Base-by-base conservation (phyloP, 2,888 invertebrate genomes). In the Gerris lacustris region DNA sequence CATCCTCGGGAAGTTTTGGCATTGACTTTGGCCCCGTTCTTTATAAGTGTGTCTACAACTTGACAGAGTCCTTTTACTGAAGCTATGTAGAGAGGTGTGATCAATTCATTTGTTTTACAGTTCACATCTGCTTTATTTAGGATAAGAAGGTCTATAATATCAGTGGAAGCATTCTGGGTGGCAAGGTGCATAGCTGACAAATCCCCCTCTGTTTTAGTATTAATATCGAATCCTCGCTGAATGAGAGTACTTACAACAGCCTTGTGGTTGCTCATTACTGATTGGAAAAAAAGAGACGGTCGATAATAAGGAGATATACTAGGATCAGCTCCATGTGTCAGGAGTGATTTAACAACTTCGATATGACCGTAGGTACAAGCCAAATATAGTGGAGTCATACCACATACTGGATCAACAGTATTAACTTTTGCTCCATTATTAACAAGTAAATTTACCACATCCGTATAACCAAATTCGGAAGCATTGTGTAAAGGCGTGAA, bases 391-490 rank as follows among this genome's bases (percentile, higher is more conserved):
- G 77, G 75, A 43, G 74, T 74, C n/a, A 64, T 17, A 47, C 73
- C 75, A 31, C 31, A 31, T 6, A 64, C 6, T 15, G 68, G 31
- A 68, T 64, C 69, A 68, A 17, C 70, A 31, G 66, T 73, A 64
- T 76, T 71, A 64, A 75, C 67, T 64, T 75, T 68, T 17, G 74
- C 73, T 18, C 68, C 71, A 7, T 74, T 64, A 62, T 68, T 6
- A 6, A 75, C n/a, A n/a, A 76, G 9, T 47, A 73, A 7, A 43
- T 75, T 72, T 69, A 73, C 69, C 62, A 75, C 64, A 47, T 72
- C 74, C 44, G 64, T 18, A 73, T 70, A 67, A 70, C 70, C 68
- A 7, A 66, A 45, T 31, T 45, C 17, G 2, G 67, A 70, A 69
- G 76, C 76, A 43, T 67, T 6, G 71, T 64, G n/a, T 74, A 68